phyloP scores from a whole-genome alignment of 92 coral and sea anemone genomes.

The Umimayanthus kanabou region DNA sequence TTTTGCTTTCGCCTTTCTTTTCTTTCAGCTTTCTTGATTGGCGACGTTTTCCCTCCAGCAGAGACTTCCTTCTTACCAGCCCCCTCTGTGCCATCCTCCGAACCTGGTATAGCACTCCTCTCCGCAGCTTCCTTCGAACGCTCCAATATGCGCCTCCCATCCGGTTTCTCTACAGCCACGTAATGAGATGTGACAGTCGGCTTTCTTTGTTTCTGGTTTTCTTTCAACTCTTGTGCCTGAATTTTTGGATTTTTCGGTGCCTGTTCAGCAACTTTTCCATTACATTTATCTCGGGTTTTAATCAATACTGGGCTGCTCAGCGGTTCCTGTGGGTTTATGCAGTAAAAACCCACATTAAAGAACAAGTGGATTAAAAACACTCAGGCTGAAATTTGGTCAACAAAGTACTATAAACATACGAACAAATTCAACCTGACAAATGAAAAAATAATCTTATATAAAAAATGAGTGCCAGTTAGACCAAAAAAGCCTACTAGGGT shows the following conservation, averaged over 20 bases:
- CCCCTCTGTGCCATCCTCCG: neutral
- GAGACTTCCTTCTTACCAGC: neutral
- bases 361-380: no score
- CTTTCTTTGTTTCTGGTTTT: neutral
- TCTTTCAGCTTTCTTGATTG: conserved; percentile 13
- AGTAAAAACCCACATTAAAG: no score
- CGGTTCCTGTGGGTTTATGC: conserved; percentile 7
- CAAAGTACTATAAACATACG: no score
- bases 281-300: neutral
- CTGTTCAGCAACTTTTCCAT: neutral
- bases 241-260: neutral
- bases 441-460: no score
- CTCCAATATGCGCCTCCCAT: neutral
- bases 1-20: conserved; percentile 23
- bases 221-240: neutral
- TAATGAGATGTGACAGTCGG: neutral
- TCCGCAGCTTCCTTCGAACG: neutral
- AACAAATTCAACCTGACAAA: no score
- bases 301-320: neutral
- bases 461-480: no score
- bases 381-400: no score
- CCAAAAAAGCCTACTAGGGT: no score
- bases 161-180: neutral
- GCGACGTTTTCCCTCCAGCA: neutral
- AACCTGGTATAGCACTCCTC: neutral